phyloP scores from a whole-genome alignment of 2,888 invertebrate species.

The Portevinia maculata region DNA sequence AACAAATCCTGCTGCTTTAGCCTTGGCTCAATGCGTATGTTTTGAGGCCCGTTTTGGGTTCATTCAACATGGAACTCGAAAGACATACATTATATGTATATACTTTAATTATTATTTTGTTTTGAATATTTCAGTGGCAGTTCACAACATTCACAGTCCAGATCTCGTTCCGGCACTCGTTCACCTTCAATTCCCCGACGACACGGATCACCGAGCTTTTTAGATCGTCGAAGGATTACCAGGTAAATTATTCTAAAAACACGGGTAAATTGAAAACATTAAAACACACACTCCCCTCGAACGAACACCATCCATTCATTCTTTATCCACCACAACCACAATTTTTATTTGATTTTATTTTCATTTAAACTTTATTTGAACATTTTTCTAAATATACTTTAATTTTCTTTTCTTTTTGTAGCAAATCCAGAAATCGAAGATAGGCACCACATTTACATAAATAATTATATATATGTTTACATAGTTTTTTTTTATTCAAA shows the following conservation, averaged over 20 bases:
- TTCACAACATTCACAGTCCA: slow-evolving; percentile 75
- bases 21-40: no score
- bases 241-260: slow-evolving; percentile 86
- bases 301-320: slow-evolving; percentile 37
- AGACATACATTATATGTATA: no score
- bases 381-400: slow-evolving; percentile 73
- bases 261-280: slow-evolving; percentile 9
- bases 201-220: slow-evolving; percentile 96
- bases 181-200: slow-evolving; percentile 96
- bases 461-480: slow-evolving; percentile 46
- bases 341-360: slow-evolving; percentile 63
- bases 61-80: no score
- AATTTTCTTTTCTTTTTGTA: slow-evolving; percentile 76
- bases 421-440: slow-evolving; percentile 76
- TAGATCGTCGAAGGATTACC: slow-evolving; percentile 96
- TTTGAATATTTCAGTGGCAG: slow-evolving; percentile 77
- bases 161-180: slow-evolving; percentile 84
- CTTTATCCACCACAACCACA: slow-evolving; percentile 38
- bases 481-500: slow-evolving; percentile 63
- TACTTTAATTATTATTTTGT: no score
- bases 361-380: slow-evolving; percentile 65
- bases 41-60: no score
- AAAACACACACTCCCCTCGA: slow-evolving; percentile 17
- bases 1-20: no score
- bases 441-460: slow-evolving; percentile 64